Base-by-base conservation (phyloP, 2,113 vertebrate species). In the Ptychochromis oligacanthus region DNA sequence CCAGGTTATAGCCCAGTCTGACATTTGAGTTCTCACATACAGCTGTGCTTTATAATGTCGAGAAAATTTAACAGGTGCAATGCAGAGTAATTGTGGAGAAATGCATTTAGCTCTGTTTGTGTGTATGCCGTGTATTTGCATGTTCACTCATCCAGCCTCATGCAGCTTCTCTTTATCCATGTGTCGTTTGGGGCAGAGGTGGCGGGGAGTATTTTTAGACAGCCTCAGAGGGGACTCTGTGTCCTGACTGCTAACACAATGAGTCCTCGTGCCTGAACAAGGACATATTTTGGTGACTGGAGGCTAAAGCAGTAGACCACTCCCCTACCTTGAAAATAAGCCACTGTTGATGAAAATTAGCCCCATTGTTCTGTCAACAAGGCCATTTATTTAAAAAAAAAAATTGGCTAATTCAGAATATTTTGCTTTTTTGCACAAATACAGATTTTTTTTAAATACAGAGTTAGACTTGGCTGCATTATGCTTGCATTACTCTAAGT, bases 171-270 rank as follows among this genome's bases (percentile, higher is more conserved):
- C 81, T 87, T 78, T 79, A 86, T 79, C 75, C 81, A 31, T 80
- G 88, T 87, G 92, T 59, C 54, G 85, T 91, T 90, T 26, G 17
- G 87, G 90, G 75, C 80, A 87, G 89, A 90, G 91, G 88, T 89
- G 88, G 74, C 20, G 52, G 38, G 72, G 79, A 59, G 88, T 93
- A 94, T 94, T 95, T 94, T 93, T 93, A 95, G 89, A 64, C 70
- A 1, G 52, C 70, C 78, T 91, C 82, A 34, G 58, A 75, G 81
- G 82, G 85, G 78, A 82, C 83, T 88, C 28, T 82, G 26, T 88
- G 89, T 87, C 77, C 87, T 49, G 56, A 87, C 79, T 81, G 65
- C 87, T 78, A 80, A 90, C 91, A 93, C 89, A 93, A 93, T 87
- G 91, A 82, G 91, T 85, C 84, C 85, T 88, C 89, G 55, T 84